phyloP scores from a whole-genome alignment of 2,113 vertebrate species.

The Clinocottus analis region DNA sequence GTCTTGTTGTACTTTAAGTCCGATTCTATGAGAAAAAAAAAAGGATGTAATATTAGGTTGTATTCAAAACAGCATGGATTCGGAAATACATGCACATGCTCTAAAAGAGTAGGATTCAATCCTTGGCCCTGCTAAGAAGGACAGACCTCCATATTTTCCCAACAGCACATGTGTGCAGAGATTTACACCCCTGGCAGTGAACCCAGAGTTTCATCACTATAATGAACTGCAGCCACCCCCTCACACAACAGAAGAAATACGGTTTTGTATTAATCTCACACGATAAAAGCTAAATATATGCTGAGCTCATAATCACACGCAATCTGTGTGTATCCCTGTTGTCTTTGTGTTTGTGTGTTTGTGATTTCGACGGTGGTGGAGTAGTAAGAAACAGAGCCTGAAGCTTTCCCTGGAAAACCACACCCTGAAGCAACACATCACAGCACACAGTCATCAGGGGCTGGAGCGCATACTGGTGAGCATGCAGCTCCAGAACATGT shows the following conservation, averaged over 20 bases:
- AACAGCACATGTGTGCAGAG: constrained; percentile 53
- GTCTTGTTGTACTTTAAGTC: neutral
- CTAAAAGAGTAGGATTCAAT: constrained; percentile 14
- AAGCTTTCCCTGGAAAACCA: constrained; percentile 49
- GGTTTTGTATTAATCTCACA: neutral
- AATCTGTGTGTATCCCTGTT: neutral
- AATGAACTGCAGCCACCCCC: constrained; percentile 55
- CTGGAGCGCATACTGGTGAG: constrained; percentile 47
- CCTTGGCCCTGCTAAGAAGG: neutral
- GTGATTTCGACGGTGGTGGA: constrained; percentile 35
- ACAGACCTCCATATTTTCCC: constrained; percentile 41
- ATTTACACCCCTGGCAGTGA: constrained; percentile 47
- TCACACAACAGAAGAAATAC: constrained; percentile 14
- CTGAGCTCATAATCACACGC: constrained; percentile 37
- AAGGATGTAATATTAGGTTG: neutral
- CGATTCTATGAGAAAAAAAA: too few relatives aligned
- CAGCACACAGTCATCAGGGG: constrained; percentile 53
- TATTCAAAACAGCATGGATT: neutral
- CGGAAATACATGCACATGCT: constrained; percentile 9
- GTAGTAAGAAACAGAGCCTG: constrained; percentile 42
- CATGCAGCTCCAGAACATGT: constrained; percentile 36
- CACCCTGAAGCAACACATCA: constrained; percentile 67
- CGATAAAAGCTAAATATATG: constrained; percentile 30
- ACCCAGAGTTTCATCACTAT: constrained; percentile 59
- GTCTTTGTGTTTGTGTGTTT: constrained; percentile 12